A percentile compares a stretch with the other conserved stretches of the same genome.
phyloP scores from a whole-genome alignment of 2,888 invertebrate genomes.

The Osmoderma eremita region DNA sequence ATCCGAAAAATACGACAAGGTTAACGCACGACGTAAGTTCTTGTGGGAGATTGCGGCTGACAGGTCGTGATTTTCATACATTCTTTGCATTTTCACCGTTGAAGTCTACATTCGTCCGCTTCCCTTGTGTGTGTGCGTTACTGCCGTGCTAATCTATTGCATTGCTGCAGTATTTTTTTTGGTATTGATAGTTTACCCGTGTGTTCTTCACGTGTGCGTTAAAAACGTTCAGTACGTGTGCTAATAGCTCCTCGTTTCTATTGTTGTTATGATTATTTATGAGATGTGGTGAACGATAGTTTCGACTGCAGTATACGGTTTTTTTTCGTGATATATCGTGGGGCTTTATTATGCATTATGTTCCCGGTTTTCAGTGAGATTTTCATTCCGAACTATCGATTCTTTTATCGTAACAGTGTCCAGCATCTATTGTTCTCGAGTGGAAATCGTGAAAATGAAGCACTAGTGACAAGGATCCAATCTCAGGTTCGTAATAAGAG shows the following conservation, averaged over 20 bases:
- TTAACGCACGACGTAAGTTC: conserved; percentile 55
- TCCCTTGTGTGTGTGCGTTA: conserved; percentile 1
- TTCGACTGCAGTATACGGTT: conserved; percentile 33
- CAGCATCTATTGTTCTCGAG: conserved; percentile 22
- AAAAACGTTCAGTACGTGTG: not conserved
- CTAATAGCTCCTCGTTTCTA: not conserved
- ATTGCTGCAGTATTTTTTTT: not conserved
- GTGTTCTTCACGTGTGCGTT: not conserved
- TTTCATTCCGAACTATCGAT: conserved; percentile 12
- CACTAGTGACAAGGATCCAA: not conserved
- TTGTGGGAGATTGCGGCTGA: conserved; percentile 40
- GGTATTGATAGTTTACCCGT: too few species aligned
- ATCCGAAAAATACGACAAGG: conserved; percentile 52
- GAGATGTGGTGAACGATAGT: conserved; percentile 1
- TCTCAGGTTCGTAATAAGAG: not conserved
- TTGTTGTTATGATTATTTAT: not conserved
- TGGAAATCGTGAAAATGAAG: not conserved
- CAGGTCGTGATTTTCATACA: conserved; percentile 41
- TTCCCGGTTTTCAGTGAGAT: conserved; percentile 8
- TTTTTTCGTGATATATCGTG: conserved; percentile 9
- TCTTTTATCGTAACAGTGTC: not conserved
- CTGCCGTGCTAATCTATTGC: not conserved
- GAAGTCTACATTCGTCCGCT: not conserved
- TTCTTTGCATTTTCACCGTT: conserved; percentile 40
- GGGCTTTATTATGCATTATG: conserved; percentile 2